Evolutionary conservation across 2,113 vertebrate genomes (phyloP).

Genomic region (Peromyscus maniculatus): DNA sequence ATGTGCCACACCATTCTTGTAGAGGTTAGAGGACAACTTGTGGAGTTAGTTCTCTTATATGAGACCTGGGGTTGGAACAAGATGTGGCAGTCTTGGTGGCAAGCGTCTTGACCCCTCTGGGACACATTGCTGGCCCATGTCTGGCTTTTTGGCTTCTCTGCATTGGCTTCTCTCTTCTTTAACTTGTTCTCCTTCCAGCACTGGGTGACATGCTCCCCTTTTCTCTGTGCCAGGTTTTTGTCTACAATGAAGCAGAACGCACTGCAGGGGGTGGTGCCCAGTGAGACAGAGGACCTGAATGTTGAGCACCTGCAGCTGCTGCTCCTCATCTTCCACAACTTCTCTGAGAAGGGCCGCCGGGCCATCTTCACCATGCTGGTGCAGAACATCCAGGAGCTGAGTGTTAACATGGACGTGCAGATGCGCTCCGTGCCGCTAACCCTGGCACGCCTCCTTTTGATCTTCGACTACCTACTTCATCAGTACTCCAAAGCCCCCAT

Average conservation of each 20-base stretch:
- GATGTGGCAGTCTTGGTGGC: no score
- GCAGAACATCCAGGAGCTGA: conserved; percentile 94
- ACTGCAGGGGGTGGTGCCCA: conserved; percentile 92
- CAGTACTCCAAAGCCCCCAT: conserved; percentile 95
- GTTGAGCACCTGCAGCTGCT: conserved; percentile 98
- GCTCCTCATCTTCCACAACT: conserved; percentile 97
- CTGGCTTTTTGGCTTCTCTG: not conserved
- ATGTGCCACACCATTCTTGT: not conserved
- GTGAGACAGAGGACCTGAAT: conserved; percentile 95
- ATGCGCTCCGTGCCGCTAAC: conserved; percentile 92
- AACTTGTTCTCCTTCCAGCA: not conserved
- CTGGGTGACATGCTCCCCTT: not conserved
- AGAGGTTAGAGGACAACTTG: not conserved
- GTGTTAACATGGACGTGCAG: conserved; percentile 92
- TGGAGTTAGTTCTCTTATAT: not conserved
- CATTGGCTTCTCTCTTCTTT: not conserved
- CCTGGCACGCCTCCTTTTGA: conserved; percentile 93
- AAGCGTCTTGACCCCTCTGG: not conserved
- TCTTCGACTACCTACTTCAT: conserved; percentile 97
- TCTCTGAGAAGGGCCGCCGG: conserved; percentile 93
- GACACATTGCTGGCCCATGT: not conserved
- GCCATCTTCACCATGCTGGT: conserved; percentile 91
- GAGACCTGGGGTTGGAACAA: no score
- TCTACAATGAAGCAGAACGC: conserved; percentile 96
- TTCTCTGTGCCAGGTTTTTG: conserved; percentile 91